Evolutionary conservation across 2,888 invertebrate species (phyloP).

Genomic region (Heliconius ismenius): DNA sequence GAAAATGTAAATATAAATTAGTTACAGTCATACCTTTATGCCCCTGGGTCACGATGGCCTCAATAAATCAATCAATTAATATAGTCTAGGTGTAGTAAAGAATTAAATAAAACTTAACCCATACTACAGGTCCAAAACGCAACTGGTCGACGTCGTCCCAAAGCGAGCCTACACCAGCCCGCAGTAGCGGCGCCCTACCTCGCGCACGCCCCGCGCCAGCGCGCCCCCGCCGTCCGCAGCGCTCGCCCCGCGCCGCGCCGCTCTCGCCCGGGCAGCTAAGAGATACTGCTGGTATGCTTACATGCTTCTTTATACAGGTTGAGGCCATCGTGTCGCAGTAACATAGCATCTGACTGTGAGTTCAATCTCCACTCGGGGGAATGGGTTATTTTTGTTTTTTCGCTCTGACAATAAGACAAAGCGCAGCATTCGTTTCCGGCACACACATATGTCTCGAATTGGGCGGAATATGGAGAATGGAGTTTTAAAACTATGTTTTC

Average conservation of each 20-base stretch:
- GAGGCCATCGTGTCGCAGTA: too few species aligned
- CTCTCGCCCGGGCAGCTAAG: conserved; percentile 68
- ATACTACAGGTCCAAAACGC: conserved; percentile 58
- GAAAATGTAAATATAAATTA: too few species aligned
- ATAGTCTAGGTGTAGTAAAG: too few species aligned
- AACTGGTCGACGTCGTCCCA: conserved; percentile 57
- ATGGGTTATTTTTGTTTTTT: neutral
- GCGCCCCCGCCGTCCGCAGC: conserved; percentile 49
- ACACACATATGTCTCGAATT: neutral
- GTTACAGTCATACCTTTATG: too few species aligned
- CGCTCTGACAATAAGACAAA: neutral
- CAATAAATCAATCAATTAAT: too few species aligned
- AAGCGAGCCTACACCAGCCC: conserved; percentile 43
- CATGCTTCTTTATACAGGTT: neutral
- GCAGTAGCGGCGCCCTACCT: conserved; percentile 43
- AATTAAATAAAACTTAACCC: neutral
- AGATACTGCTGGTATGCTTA: conserved; percentile 40
- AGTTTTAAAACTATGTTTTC: too few species aligned
- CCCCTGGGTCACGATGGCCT: too few species aligned
- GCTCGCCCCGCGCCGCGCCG: conserved; percentile 45
- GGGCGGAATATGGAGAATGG: too few species aligned
- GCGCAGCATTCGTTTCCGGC: neutral
- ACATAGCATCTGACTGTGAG: too few species aligned
- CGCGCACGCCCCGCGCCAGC: conserved; percentile 47
- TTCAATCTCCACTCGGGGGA: neutral